These are phyloP conservation scores for Fulica atra DNA, from an alignment of 2,113 vertebrate genomes.

Conservation along the genomic window DNA sequence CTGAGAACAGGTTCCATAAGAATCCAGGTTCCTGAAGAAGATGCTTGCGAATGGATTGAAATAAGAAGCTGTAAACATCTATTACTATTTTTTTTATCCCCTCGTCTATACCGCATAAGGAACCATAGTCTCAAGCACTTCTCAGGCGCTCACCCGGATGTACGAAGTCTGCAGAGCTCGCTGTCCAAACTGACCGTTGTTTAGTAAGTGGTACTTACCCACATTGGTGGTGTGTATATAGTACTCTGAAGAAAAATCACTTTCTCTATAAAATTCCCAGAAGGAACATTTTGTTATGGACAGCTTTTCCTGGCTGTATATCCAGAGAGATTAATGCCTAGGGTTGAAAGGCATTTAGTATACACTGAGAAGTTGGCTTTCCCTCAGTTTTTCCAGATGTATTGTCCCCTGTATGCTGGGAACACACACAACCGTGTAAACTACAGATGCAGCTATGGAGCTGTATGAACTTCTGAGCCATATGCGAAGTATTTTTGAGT, in stretches of 20 bases:
- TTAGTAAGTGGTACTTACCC: not conserved
- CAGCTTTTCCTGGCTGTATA: slow-evolving; percentile 57
- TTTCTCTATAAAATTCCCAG: slow-evolving; percentile 2
- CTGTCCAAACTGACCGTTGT: not conserved
- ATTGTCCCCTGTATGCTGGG: slow-evolving; percentile 40
- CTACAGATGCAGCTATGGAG: slow-evolving; percentile 70
- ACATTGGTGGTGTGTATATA: not conserved
- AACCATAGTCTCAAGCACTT: slow-evolving; percentile 26
- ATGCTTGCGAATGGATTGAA: slow-evolving; percentile 1
- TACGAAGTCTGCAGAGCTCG: slow-evolving; percentile 5
- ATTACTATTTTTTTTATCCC: not conserved
- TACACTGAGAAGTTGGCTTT: slow-evolving; percentile 48
- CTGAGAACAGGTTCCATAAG: slow-evolving; percentile 61
- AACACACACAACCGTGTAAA: slow-evolving; percentile 43
- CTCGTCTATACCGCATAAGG: not conserved
- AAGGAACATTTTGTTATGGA: slow-evolving; percentile 31
- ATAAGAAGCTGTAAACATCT: slow-evolving; percentile 27
- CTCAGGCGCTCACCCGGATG: not conserved
- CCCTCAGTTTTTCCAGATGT: slow-evolving; percentile 72
- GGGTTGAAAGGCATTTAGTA: slow-evolving; percentile 45
- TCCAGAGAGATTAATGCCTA: slow-evolving; percentile 58
- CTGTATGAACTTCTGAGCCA: slow-evolving; percentile 51
- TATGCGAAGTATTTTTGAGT: slow-evolving; percentile 14
- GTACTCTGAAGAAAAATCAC: not conserved
- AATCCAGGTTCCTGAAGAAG: slow-evolving; percentile 36